Percentiles rank a stretch among this genome's conserved stretches.
Conservation (phyloP, 2,113 vertebrate species). For the Pitta sordida region DNA sequence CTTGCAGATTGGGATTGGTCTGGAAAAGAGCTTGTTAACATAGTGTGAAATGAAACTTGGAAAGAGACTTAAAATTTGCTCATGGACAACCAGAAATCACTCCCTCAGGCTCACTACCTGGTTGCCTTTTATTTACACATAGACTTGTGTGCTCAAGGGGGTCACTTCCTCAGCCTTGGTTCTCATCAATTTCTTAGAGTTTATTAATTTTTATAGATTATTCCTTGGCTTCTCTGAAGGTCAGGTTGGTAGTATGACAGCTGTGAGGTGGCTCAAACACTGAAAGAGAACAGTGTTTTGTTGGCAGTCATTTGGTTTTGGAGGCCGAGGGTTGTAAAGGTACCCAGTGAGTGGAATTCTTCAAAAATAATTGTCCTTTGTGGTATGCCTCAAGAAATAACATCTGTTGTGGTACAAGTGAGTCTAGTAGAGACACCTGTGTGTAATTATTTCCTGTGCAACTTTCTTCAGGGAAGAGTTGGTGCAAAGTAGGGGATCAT, state of each 20-base stretch:
- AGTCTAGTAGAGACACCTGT: background rate
- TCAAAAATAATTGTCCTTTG: background rate
- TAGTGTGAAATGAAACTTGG: background rate
- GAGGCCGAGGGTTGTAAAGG: background rate
- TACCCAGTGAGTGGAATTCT: background rate
- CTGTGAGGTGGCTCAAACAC: background rate
- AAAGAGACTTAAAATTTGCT: background rate
- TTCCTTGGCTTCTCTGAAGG: background rate
- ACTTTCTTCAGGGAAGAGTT: background rate
- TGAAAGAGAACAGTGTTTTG: background rate
- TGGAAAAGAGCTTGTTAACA: background rate
- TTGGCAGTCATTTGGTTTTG: background rate
- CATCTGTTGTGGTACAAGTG: background rate
- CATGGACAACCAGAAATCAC: rapidly evolving
- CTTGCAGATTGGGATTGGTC: background rate
- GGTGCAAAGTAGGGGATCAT: background rate
- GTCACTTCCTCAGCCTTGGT: background rate
- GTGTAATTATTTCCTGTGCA: background rate
- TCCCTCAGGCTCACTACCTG: background rate
- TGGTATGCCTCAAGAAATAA: background rate
- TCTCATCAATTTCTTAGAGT: background rate
- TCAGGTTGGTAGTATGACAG: background rate
- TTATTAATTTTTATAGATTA: background rate
- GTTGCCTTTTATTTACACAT: rapidly evolving
- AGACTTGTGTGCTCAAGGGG: rapidly evolving